Conservation (phyloP, 2,888 invertebrate species). For the Synergus japonicus region DNA sequence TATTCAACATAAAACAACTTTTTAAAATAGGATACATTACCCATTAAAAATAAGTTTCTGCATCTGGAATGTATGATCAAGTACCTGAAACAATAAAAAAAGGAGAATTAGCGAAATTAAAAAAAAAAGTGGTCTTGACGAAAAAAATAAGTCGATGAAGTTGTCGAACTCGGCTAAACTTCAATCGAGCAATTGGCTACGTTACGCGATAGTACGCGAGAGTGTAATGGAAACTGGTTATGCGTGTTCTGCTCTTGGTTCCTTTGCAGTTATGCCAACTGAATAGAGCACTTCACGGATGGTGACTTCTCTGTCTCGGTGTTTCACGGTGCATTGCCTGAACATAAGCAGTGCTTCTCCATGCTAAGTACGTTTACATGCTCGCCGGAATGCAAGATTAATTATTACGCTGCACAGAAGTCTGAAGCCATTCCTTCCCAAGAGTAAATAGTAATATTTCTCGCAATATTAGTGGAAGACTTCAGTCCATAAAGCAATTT, state of each 20-base stretch:
- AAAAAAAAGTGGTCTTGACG: neutral
- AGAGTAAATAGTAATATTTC: neutral
- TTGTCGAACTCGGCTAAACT: conserved; percentile 3
- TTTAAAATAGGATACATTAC: neutral
- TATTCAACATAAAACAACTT: no score
- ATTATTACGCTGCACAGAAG: conserved; percentile 23
- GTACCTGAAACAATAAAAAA: neutral
- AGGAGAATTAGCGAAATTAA: no score
- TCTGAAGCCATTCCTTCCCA: neutral
- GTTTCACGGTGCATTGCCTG: conserved; percentile 24
- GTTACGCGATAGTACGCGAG: conserved; percentile 50
- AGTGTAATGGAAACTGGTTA: conserved; percentile 59
- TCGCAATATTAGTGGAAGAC: neutral
- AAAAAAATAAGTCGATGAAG: neutral
- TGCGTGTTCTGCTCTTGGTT: conserved; percentile 51
- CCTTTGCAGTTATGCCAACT: conserved; percentile 14
- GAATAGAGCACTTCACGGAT: conserved; percentile 37
- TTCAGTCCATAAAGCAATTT: neutral
- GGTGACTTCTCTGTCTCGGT: conserved; percentile 25
- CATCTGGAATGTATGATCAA: neutral
- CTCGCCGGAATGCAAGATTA: conserved; percentile 14
- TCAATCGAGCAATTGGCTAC: conserved; percentile 62
- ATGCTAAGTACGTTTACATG: conserved; percentile 21
- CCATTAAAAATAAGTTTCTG: neutral
- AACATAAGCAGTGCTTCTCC: conserved; percentile 29